Base-by-base conservation (phyloP, 2,888 invertebrate genomes). In the Disparrhopalites patrizii region DNA sequence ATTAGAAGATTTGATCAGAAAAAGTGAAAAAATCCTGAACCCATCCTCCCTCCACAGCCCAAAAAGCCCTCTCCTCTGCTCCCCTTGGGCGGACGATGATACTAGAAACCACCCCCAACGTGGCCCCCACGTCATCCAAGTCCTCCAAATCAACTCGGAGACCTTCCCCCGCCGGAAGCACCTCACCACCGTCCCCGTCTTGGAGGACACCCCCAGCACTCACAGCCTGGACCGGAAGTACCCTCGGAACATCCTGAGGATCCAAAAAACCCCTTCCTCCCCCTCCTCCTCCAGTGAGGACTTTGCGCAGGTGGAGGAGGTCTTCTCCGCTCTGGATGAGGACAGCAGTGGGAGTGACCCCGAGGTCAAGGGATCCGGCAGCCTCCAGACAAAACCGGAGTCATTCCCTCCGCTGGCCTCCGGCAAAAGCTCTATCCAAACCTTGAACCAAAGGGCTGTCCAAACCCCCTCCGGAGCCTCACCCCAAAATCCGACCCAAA, bases 11-110 rank as follows among this genome's bases (percentile, higher is more conserved):
- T 60, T 68, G 25, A 52, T 65, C n/a, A 57, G 54, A 31, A 65
- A 63, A 56, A 68, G 68, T 60, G 68, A 65, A 31, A 65, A 65
- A 13, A 65, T 68, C 30, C 50, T 68, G 18, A 57, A 65, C 36
- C 65, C 40, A 18, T 18, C n/a, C 13, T 20, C 47, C 27, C 23
- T 27, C 28, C 18, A 47, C n/a, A n/a, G n/a, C n/a, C n/a, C n/a
- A n/a, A n/a, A n/a, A n/a, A n/a, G n/a, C n/a, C n/a, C n/a, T n/a
- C n/a, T n/a, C n/a, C n/a, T n/a, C n/a, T n/a, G n/a, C n/a, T n/a
- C n/a, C n/a, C n/a, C n/a, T n/a, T n/a, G n/a, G n/a, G n/a, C n/a
- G n/a, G n/a, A n/a, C n/a, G n/a, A n/a, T n/a, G n/a, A n/a, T n/a
- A n/a, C n/a, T n/a, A n/a, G n/a, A n/a, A n/a, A n/a, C n/a, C n/a